phyloP scores from a whole-genome alignment of 2,797 vertebrate genomes.

The Brotula barbata region DNA sequence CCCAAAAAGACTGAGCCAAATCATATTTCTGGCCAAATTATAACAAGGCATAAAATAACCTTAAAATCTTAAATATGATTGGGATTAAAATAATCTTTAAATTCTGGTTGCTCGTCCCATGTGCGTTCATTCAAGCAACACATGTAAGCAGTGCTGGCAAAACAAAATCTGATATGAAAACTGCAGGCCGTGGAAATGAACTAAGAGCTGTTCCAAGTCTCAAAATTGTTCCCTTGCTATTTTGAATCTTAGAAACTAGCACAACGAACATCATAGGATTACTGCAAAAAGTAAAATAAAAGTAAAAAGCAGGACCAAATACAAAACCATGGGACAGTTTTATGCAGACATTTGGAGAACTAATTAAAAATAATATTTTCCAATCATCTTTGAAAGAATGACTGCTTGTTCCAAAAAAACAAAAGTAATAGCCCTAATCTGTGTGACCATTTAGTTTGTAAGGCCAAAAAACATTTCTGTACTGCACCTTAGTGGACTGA shows the following conservation, averaged over 20 bases:
- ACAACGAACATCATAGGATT: too few species aligned
- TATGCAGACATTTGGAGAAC: constrained; percentile 1
- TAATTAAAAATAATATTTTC: too few species aligned
- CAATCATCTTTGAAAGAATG: not conserved
- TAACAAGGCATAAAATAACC: constrained; percentile 43
- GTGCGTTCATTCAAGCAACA: constrained; percentile 40
- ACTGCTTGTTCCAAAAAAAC: not conserved
- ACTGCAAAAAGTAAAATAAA: constrained; percentile 28
- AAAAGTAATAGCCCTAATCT: too few species aligned
- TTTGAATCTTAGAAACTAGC: too few species aligned
- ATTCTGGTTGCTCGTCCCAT: constrained; percentile 34
- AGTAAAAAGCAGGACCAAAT: constrained; percentile 29
- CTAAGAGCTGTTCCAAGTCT: too few species aligned
- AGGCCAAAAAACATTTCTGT: too few species aligned
- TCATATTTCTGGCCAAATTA: constrained; percentile 43
- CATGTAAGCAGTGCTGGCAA: constrained; percentile 19
- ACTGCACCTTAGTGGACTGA: too few species aligned
- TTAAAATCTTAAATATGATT: constrained; percentile 64
- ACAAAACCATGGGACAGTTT: constrained; percentile 18
- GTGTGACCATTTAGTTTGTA: too few species aligned
- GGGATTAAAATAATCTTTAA: constrained; percentile 45
- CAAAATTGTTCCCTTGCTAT: too few species aligned
- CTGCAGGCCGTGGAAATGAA: too few species aligned
- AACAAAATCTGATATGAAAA: constrained; percentile 21
- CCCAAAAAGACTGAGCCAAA: constrained; percentile 42